Conservation (phyloP, 2,888 invertebrate genomes). For the Leucania comma region DNA sequence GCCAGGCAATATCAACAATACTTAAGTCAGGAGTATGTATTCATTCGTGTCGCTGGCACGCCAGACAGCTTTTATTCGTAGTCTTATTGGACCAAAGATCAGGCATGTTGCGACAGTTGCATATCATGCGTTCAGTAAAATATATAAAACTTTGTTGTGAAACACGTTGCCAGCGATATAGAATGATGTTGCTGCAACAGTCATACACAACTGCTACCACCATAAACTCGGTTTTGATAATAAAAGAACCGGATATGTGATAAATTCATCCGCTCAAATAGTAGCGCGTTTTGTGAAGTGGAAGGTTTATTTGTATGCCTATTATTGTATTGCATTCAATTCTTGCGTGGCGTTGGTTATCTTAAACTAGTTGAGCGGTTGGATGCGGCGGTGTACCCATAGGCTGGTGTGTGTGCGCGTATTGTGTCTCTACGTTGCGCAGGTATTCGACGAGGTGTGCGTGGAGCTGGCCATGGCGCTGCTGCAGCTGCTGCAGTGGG, state of each 20-base stretch:
- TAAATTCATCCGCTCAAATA: background rate
- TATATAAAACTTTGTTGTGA: background rate
- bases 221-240: background rate
- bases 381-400: background rate
- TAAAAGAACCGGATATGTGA: background rate
- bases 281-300: background rate
- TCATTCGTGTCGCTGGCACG: no score
- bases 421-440: constrained; percentile 47
- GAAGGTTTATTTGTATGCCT: background rate
- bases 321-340: background rate
- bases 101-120: background rate
- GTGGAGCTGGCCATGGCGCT: constrained; percentile 97
- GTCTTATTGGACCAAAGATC: background rate
- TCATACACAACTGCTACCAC: background rate
- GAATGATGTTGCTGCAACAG: background rate
- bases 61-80: background rate
- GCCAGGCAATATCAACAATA: background rate
- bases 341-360: no score
- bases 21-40: background rate
- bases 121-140: background rate
- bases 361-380: background rate
- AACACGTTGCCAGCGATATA: background rate
- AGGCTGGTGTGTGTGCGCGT: background rate
- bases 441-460: constrained; percentile 98
- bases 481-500: constrained; percentile 96